A percentile compares a stretch with the other conserved stretches of the same genome.
phyloP scores from a whole-genome alignment of 2,113 vertebrate species.

The Psammodynastes pulverulentus region DNA sequence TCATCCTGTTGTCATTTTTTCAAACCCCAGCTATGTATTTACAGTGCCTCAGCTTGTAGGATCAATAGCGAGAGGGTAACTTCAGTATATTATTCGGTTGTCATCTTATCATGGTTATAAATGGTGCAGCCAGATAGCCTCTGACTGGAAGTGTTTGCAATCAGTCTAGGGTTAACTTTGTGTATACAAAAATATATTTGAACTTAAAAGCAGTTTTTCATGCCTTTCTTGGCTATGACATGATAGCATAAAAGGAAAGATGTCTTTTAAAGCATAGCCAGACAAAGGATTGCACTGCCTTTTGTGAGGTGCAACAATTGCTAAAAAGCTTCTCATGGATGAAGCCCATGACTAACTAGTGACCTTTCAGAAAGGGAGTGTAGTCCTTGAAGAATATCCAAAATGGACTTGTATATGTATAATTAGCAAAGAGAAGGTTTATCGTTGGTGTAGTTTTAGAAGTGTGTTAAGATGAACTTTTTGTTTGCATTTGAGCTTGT shows the following conservation, averaged over 20 bases:
- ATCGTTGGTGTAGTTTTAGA: not conserved
- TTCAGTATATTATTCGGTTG: not conserved
- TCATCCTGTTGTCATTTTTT: not conserved
- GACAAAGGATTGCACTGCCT: not conserved
- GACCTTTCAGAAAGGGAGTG: slow-evolving; percentile 16
- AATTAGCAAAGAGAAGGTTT: slow-evolving; percentile 30
- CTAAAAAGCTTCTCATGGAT: slow-evolving; percentile 8
- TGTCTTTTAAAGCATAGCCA: not conserved
- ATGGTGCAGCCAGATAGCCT: not conserved
- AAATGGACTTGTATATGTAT: slow-evolving; percentile 39
- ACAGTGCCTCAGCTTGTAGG: not conserved
- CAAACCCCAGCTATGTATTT: not conserved
- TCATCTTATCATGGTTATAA: not conserved
- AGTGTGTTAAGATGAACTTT: not conserved
- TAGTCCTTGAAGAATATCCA: not conserved
- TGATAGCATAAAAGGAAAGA: not conserved
- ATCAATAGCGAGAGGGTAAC: not conserved
- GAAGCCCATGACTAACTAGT: slow-evolving; percentile 30
- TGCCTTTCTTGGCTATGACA: not conserved
- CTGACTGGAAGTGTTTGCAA: not conserved
- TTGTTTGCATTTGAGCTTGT: slow-evolving; percentile 29
- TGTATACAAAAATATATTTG: not conserved
- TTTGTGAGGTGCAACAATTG: not conserved
- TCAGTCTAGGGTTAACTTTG: not conserved
- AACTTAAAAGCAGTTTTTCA: not conserved